Percentiles rank a stretch among this genome's conserved stretches.
Evolutionary conservation across 1,140 invertebrate species (phyloP).

Genomic region (Caerostris extrusa): DNA sequence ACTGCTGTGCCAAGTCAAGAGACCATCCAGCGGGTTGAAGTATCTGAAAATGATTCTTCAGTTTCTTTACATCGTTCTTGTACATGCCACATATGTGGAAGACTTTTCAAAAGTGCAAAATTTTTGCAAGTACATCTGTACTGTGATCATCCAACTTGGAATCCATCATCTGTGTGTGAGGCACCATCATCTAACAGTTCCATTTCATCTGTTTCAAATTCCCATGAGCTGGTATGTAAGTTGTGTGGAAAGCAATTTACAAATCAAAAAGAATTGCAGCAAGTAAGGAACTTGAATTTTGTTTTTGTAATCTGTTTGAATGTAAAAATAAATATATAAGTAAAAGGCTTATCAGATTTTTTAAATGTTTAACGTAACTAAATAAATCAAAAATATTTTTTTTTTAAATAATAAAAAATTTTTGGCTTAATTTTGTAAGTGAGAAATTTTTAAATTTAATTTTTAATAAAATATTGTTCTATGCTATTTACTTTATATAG

Average conservation of each 20-base stretch:
- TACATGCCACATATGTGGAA: conserved; percentile 79
- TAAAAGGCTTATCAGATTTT: too few species aligned
- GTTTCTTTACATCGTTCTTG: conserved; percentile 77
- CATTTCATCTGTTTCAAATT: neutral
- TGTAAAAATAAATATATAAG: neutral
- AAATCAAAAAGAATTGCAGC: conserved; percentile 74
- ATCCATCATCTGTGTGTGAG: conserved; percentile 36
- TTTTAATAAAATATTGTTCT: too few species aligned
- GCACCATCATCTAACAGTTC: conserved; percentile 46
- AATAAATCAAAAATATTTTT: too few species aligned
- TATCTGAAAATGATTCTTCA: conserved; percentile 27
- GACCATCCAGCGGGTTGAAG: conserved; percentile 25
- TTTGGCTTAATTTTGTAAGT: too few species aligned
- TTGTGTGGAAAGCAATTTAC: conserved; percentile 72
- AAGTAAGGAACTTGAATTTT: conserved; percentile 43
- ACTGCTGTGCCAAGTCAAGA: conserved; percentile 15
- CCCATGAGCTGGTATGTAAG: conserved; percentile 53
- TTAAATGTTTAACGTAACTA: too few species aligned
- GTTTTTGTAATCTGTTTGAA: neutral
- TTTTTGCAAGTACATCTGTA: conserved; percentile 80
- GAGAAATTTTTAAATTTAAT: too few species aligned
- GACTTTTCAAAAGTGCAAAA: conserved; percentile 79
- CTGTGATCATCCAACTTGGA: conserved; percentile 77
- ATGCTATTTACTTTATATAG: too few species aligned
- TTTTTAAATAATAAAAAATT: too few species aligned